Percentiles rank a stretch among this genome's conserved stretches.
Evolutionary conservation across 2,888 invertebrate species (phyloP).

Genomic region (Aporophyla nigra): DNA sequence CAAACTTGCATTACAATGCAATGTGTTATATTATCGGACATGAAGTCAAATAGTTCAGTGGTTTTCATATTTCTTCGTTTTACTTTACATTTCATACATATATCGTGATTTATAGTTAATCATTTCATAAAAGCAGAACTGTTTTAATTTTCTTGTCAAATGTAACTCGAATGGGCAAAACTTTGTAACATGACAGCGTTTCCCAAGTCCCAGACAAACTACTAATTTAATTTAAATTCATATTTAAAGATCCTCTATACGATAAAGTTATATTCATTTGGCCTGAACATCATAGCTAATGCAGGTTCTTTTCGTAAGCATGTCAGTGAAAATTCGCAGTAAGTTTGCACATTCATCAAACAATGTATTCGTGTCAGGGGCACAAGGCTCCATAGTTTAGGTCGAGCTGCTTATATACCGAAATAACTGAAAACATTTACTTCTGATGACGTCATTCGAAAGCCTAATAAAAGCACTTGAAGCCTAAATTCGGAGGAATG

Average conservation of each 20-base stretch:
- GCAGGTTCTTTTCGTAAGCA: conserved; percentile 40
- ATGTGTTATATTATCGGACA: conserved; percentile 11
- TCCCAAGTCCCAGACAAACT: not conserved
- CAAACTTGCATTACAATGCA: conserved; percentile 29
- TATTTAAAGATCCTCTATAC: not conserved
- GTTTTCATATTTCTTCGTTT: conserved; percentile 14
- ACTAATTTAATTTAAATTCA: not conserved
- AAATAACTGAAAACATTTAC: conserved; percentile 54
- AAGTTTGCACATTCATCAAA: conserved; percentile 81
- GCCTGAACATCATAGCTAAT: conserved; percentile 29
- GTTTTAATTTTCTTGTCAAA: not conserved
- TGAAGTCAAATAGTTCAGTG: not conserved
- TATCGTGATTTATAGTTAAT: not conserved
- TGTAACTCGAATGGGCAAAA: not conserved
- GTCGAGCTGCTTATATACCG: conserved; percentile 39
- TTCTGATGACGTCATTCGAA: conserved; percentile 59
- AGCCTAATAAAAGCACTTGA: conserved; percentile 53
- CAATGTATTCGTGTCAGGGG: conserved; percentile 83
- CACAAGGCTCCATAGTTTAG: conserved; percentile 59
- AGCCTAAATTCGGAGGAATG: conserved; percentile 51
- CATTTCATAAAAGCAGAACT: not conserved
- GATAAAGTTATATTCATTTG: conserved; percentile 8
- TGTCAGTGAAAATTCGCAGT: conserved; percentile 64
- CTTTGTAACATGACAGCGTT: not conserved
- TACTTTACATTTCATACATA: not conserved